These are phyloP conservation scores for Spodoptera litura DNA, from an alignment of 1,140 invertebrate species.

Conservation along the genomic window DNA sequence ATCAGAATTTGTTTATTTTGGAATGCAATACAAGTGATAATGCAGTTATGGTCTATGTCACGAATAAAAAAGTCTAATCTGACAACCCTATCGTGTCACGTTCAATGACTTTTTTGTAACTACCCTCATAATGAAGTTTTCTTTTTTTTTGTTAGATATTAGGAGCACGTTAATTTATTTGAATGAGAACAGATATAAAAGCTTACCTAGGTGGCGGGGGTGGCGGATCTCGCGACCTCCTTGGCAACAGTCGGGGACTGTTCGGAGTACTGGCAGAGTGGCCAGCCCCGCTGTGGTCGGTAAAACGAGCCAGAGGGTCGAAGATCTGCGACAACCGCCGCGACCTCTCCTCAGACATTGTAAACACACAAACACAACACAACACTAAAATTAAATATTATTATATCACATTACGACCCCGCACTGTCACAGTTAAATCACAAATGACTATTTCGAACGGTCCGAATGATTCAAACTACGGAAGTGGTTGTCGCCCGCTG, in stretches of 20 bases:
- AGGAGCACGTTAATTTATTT: no score
- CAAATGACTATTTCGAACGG: constrained; percentile 77
- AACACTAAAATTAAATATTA: constrained; percentile 57
- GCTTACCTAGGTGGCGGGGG: constrained; percentile 86
- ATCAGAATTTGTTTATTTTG: no score
- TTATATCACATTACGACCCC: constrained; percentile 75
- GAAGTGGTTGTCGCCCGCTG: constrained; percentile 60
- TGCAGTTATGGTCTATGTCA: no score
- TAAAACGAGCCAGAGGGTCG: constrained; percentile 90
- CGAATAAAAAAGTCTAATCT: no score
- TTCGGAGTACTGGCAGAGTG: constrained; percentile 88
- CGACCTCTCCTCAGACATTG: constrained; percentile 87
- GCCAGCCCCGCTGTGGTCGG: constrained; percentile 86
- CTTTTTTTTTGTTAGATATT: no score
- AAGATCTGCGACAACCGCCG: constrained; percentile 92
- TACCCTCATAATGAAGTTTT: no score
- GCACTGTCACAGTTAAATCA: constrained; percentile 68
- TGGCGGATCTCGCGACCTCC: constrained; percentile 83
- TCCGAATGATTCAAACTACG: constrained; percentile 67
- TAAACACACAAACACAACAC: constrained; percentile 73
- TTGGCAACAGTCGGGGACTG: constrained; percentile 89
- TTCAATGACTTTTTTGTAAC: neutral
- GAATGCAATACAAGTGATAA: no score
- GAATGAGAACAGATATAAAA: no score
- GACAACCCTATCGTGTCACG: no score